Conservation (phyloP, 2,113 vertebrate species). For the Percopsis transmontana region DNA sequence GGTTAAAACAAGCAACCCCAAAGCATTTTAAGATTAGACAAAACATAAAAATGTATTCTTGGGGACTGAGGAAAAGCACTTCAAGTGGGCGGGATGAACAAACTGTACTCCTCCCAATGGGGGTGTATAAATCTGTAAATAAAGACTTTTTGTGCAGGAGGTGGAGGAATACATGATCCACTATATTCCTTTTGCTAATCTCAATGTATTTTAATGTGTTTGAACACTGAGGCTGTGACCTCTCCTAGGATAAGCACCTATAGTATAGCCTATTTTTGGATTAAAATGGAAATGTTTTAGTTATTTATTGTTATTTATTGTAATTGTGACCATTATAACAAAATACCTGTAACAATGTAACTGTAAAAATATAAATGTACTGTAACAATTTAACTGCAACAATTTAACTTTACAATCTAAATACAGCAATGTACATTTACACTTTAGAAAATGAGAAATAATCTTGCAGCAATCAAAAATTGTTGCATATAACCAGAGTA, state of each 20-base stretch:
- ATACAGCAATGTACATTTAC: no score
- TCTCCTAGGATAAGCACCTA: constrained; percentile 46
- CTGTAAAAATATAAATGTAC: no score
- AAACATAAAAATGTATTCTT: constrained; percentile 44
- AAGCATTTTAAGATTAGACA: constrained; percentile 58
- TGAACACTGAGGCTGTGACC: constrained; percentile 57
- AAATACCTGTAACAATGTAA: no score
- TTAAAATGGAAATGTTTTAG: no score
- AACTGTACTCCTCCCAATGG: constrained; percentile 65
- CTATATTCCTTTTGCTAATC: constrained; percentile 67
- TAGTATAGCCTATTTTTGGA: constrained; percentile 50
- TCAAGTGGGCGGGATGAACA: constrained; percentile 59
- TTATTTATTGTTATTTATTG: no score
- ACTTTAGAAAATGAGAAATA: no score
- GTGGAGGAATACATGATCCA: constrained; percentile 43
- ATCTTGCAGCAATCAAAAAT: no score
- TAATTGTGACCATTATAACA: no score
- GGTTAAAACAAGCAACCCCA: constrained; percentile 17
- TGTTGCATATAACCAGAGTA: no score
- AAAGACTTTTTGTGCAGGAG: constrained; percentile 45
- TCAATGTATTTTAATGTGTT: constrained; percentile 64
- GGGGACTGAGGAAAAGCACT: constrained; percentile 49
- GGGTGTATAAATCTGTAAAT: constrained; percentile 67
- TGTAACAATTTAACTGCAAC: no score
- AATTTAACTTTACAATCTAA: no score